Percentiles rank a stretch among this genome's conserved stretches.
phyloP scores from a whole-genome alignment of 2,113 vertebrate species.

The Pleuronectes platessa region DNA sequence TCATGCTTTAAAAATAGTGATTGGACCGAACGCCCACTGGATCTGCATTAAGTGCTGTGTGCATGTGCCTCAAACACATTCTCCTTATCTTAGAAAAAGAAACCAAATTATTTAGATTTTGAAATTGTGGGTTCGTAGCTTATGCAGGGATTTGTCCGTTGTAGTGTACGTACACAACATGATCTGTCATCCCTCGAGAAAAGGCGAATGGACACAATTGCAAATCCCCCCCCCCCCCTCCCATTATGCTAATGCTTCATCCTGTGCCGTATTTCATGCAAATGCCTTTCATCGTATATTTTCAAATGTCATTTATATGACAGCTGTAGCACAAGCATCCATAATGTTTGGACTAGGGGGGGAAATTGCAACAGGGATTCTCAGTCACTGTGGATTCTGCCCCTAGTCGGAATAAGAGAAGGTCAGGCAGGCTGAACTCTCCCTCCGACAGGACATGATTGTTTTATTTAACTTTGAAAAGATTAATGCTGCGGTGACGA shows the following conservation, averaged over 20 bases:
- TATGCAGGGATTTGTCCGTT: not conserved
- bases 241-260: conserved; percentile 52
- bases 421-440: conserved; percentile 55
- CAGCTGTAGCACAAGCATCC: conserved; percentile 61
- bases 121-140: conserved; percentile 1
- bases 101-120: conserved; percentile 17
- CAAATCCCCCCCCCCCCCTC: not conserved
- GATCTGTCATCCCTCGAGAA: conserved; percentile 35
- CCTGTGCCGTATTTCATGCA: conserved; percentile 51
- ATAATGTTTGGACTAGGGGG: conserved; percentile 62
- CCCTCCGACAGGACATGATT: conserved; percentile 49
- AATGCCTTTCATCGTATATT: conserved; percentile 61
- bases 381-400: conserved; percentile 60
- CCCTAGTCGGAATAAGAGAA: conserved; percentile 45
- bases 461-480: conserved; percentile 58
- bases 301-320: conserved; percentile 66
- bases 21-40: conserved; percentile 27
- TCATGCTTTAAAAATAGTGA: conserved; percentile 20
- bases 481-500: conserved; percentile 44
- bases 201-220: conserved; percentile 29
- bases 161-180: conserved; percentile 14
- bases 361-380: conserved; percentile 43
- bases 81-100: not conserved
- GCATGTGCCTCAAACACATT: not conserved
- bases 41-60: not conserved